These are phyloP conservation scores for Balearica regulorum DNA, from an alignment of 2,797 vertebrate species.

Conservation along the genomic window DNA sequence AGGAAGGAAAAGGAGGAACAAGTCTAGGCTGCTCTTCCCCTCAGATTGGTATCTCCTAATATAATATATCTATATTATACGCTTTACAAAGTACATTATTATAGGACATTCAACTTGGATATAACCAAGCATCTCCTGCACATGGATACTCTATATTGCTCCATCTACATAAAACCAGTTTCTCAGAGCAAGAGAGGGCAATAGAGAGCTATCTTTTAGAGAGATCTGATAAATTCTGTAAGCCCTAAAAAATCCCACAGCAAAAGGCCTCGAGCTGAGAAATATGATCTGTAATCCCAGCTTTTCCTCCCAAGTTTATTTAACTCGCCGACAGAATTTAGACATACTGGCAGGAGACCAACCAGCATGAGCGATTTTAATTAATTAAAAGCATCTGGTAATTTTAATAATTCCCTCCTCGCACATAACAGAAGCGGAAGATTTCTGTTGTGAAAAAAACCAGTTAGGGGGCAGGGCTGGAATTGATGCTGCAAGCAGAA, in stretches of 20 bases:
- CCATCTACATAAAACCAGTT: background rate
- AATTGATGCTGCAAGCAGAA: background rate
- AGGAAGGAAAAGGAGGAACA: background rate
- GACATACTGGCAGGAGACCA: background rate
- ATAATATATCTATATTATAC: too few species aligned
- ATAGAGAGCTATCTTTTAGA: conserved; percentile 45
- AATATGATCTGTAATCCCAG: background rate
- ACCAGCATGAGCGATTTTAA: background rate
- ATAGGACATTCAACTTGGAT: background rate
- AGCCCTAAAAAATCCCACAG: background rate
- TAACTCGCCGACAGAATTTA: background rate
- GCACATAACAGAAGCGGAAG: background rate
- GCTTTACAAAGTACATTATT: background rate
- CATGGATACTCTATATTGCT: background rate
- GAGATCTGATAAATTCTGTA: background rate
- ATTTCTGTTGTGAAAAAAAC: background rate
- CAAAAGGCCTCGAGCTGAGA: background rate
- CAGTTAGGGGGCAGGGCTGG: background rate
- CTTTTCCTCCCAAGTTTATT: background rate
- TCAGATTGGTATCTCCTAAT: background rate
- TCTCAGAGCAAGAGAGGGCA: conserved; percentile 59
- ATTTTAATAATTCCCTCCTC: background rate
- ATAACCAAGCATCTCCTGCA: background rate
- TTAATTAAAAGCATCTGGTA: conserved; percentile 23
- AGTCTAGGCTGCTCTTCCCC: background rate